A percentile compares a stretch with the other conserved stretches of the same genome.
Conservation (phyloP, 2,888 invertebrate genomes). For the Ypsolopha scabrella region DNA sequence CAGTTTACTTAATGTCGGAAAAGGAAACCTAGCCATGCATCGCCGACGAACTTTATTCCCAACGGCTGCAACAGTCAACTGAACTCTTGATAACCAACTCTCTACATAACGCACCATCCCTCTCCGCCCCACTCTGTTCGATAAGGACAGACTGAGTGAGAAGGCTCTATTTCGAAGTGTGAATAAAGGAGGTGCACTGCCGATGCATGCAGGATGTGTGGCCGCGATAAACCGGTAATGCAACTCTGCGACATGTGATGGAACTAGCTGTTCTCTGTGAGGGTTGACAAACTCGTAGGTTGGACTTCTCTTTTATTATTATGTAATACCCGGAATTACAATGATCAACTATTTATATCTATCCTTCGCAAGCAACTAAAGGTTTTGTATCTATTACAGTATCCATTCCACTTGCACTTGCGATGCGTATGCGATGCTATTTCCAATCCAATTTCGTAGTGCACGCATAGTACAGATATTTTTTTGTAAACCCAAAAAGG, state of each 20-base stretch:
- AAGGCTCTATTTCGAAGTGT: not conserved
- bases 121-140: not conserved
- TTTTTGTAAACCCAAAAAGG: too few species aligned
- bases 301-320: too few species aligned
- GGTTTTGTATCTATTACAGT: too few species aligned
- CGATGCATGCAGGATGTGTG: conserved; percentile 4
- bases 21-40: not conserved
- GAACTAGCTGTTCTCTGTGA: not conserved
- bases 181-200: not conserved
- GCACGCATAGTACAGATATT: too few species aligned
- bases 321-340: too few species aligned
- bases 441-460: too few species aligned
- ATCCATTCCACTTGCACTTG: too few species aligned
- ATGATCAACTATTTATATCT: too few species aligned
- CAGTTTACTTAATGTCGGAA: not conserved
- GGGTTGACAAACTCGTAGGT: too few species aligned
- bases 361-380: too few species aligned
- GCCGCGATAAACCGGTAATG: conserved; percentile 3
- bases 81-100: not conserved
- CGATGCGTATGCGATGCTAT: too few species aligned
- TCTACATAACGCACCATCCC: not conserved
- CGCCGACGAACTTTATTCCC: conserved; percentile 1
- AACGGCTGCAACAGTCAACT: not conserved
- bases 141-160: not conserved
- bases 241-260: not conserved